Percentiles rank a stretch among this genome's conserved stretches.
phyloP scores from a whole-genome alignment of 2,797 vertebrate genomes.

The Labeo calbasu region DNA sequence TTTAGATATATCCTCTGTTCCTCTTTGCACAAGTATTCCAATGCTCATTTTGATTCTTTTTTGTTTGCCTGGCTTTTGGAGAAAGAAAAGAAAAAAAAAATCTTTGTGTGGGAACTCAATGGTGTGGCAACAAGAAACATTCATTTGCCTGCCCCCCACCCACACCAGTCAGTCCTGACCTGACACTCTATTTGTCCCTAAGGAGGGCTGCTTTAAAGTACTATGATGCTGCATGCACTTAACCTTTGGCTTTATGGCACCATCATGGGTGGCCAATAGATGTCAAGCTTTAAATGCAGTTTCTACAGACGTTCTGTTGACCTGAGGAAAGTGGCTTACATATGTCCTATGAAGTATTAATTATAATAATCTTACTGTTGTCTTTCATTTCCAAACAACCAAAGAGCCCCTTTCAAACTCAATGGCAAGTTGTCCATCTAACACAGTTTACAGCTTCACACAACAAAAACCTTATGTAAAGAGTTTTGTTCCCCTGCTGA shows the following conservation, averaged over 20 bases:
- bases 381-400: conserved; percentile 48
- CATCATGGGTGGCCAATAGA: conserved; percentile 87
- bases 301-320: conserved; percentile 91
- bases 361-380: conserved; percentile 66
- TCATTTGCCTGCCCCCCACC: conserved; percentile 39
- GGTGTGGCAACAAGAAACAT: conserved; percentile 72
- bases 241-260: conserved; percentile 91
- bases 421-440: background rate
- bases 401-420: background rate
- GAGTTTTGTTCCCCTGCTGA: background rate
- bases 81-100: background rate
- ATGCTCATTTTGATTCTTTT: conserved; percentile 42
- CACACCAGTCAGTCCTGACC: background rate
- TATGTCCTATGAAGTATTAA: conserved; percentile 85
- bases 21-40: background rate
- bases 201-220: conserved; percentile 84
- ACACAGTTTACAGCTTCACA: background rate
- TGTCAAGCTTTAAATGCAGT: conserved; percentile 95
- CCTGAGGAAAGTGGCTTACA: conserved; percentile 86
- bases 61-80: conserved; percentile 44
- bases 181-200: conserved; percentile 50
- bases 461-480: background rate
- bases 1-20: conserved; percentile 17
- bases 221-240: conserved; percentile 91
- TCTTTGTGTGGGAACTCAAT: conserved; percentile 69